phyloP scores from a whole-genome alignment of 2,888 invertebrate genomes.

The Mythimna loreyi region DNA sequence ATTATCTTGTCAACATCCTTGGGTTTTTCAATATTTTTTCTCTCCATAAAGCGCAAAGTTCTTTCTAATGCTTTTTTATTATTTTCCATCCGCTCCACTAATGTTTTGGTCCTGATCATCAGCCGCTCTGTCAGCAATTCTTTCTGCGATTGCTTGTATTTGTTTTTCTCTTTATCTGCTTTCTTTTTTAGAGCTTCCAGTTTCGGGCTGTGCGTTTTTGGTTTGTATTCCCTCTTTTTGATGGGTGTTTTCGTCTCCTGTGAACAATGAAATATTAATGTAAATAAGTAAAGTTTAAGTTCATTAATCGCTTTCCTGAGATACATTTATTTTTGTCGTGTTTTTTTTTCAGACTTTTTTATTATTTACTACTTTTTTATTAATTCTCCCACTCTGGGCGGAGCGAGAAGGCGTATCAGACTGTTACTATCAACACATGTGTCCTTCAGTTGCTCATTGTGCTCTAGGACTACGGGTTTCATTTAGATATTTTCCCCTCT shows the following conservation, averaged over 20 bases:
- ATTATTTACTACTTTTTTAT: too few relatives aligned
- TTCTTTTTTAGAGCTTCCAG: conserved; percentile 9
- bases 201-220: conserved; percentile 8
- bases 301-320: too few relatives aligned
- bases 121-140: neutral
- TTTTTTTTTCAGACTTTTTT: too few relatives aligned
- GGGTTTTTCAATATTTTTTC: conserved; percentile 6
- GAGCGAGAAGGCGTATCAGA: too few relatives aligned
- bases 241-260: conserved; percentile 29
- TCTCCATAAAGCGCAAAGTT: neutral
- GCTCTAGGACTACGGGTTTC: too few relatives aligned
- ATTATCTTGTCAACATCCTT: neutral
- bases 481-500: too few relatives aligned
- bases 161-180: neutral
- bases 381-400: too few relatives aligned
- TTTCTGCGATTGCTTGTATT: neutral
- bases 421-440: too few relatives aligned
- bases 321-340: too few relatives aligned
- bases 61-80: conserved; percentile 11
- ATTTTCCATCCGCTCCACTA: conserved; percentile 1
- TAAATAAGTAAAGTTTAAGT: neutral
- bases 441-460: too few relatives aligned
- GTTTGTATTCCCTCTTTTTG: conserved; percentile 35
- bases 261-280: conserved; percentile 21
- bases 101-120: neutral